Evolutionary conservation across 2,888 invertebrate species (phyloP).

Genomic region (Colletes collaris): DNA sequence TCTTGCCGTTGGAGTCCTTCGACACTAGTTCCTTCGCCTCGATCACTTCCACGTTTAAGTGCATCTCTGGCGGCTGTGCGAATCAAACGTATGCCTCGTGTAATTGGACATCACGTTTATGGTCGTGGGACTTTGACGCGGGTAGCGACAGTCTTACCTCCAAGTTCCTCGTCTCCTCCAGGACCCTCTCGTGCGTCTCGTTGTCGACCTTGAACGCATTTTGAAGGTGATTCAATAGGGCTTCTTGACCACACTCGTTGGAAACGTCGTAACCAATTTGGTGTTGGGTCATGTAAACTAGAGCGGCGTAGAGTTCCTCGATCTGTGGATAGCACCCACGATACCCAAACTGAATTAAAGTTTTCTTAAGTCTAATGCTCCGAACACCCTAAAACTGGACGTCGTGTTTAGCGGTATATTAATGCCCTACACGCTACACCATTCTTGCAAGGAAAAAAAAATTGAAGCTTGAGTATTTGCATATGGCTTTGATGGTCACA

Average conservation of each 20-base stretch:
- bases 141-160: conserved; percentile 83
- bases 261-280: conserved; percentile 92
- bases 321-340: conserved; percentile 84
- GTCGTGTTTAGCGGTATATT: no score
- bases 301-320: conserved; percentile 93
- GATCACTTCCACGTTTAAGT: conserved; percentile 93
- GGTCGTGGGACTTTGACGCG: not conserved
- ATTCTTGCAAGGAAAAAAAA: no score
- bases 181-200: conserved; percentile 89
- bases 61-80: conserved; percentile 89
- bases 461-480: no score
- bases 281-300: conserved; percentile 92
- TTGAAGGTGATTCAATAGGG: conserved; percentile 90
- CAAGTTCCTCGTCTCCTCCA: conserved; percentile 89
- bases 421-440: no score
- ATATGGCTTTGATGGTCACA: no score
- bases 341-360: no score
- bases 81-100: not conserved
- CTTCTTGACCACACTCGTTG: conserved; percentile 88
- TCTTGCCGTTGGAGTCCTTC: conserved; percentile 95
- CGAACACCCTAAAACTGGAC: no score
- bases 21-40: conserved; percentile 93
- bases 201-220: conserved; percentile 92
- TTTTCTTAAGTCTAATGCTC: no score
- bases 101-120: not conserved